Evolutionary conservation across 2,888 invertebrate species (phyloP).

Genomic region (Catocala sponsa): DNA sequence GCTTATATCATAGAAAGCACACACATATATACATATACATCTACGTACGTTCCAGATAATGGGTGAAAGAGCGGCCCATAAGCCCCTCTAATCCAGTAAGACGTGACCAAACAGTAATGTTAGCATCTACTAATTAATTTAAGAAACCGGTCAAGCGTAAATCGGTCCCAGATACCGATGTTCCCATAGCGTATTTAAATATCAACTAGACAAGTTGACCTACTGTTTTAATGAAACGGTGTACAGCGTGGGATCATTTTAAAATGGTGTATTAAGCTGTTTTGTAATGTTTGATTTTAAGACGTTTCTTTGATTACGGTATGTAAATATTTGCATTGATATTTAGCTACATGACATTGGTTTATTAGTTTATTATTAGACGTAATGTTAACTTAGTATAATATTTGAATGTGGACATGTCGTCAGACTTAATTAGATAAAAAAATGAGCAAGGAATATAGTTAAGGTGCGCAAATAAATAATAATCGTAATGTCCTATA

Average conservation of each 20-base stretch:
- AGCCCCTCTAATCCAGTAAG: slow-evolving; percentile 29
- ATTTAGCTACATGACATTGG: background rate
- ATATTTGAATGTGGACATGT: background rate
- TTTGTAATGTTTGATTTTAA: slow-evolving; percentile 12
- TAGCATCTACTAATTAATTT: slow-evolving; percentile 52
- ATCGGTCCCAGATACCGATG: slow-evolving; percentile 31
- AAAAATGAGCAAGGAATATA: too few relatives aligned
- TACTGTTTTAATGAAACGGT: slow-evolving; percentile 23
- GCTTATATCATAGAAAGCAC: background rate
- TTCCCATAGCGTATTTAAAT: slow-evolving; percentile 38
- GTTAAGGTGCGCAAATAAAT: too few relatives aligned
- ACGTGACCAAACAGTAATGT: slow-evolving; percentile 53
- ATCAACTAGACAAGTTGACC: slow-evolving; percentile 32
- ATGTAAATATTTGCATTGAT: slow-evolving; percentile 17
- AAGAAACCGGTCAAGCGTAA: slow-evolving; percentile 48
- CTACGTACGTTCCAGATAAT: slow-evolving; percentile 19
- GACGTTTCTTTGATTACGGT: slow-evolving; percentile 11
- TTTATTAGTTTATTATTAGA: too few relatives aligned
- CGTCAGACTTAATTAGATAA: too few relatives aligned
- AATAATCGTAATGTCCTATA: too few relatives aligned
- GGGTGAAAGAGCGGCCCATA: slow-evolving; percentile 15
- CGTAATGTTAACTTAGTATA: background rate
- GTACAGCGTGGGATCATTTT: slow-evolving; percentile 20
- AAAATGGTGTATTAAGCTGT: slow-evolving; percentile 4
- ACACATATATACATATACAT: background rate